Conservation (phyloP, 2,888 invertebrate genomes). For the Vandiemenella viatica region DNA sequence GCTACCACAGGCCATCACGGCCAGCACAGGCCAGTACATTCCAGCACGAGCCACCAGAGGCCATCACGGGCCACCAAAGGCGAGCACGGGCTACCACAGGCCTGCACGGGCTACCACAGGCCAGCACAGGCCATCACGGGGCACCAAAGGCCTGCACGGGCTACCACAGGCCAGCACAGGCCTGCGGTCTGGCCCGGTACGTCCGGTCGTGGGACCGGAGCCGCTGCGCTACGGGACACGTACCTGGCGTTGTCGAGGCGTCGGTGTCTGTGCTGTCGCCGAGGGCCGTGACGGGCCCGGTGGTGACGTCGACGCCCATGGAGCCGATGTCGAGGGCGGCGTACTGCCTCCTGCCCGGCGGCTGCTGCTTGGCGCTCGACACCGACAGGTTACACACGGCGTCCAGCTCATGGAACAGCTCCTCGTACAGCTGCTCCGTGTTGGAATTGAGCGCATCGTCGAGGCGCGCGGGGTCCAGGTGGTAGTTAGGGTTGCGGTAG, state of each 20-base stretch:
- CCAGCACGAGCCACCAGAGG: no score
- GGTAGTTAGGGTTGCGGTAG: constrained; percentile 85
- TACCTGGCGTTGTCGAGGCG: constrained; percentile 35
- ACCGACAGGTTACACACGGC: constrained; percentile 40
- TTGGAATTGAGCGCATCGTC: constrained; percentile 60
- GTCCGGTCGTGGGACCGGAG: no score
- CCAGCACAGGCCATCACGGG: no score
- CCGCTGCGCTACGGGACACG: no score
- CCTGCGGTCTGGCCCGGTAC: no score
- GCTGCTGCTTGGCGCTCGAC: constrained; percentile 25
- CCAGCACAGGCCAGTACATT: no score
- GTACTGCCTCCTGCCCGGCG: constrained; percentile 43
- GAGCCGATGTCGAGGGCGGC: constrained; percentile 49
- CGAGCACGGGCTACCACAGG: no score
- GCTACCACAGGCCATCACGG: no score
- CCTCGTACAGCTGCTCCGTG: constrained; percentile 47
- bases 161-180: no score
- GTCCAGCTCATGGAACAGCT: constrained; percentile 49
- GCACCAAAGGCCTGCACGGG: no score
- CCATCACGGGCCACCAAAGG: no score
- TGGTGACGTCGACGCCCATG: constrained; percentile 53
- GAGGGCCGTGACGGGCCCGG: constrained; percentile 36
- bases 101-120: no score
- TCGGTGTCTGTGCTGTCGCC: constrained; percentile 29
- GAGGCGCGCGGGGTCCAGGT: constrained; percentile 58